phyloP scores from a whole-genome alignment of 2,888 invertebrate species.

The Deilephila porcellus region DNA sequence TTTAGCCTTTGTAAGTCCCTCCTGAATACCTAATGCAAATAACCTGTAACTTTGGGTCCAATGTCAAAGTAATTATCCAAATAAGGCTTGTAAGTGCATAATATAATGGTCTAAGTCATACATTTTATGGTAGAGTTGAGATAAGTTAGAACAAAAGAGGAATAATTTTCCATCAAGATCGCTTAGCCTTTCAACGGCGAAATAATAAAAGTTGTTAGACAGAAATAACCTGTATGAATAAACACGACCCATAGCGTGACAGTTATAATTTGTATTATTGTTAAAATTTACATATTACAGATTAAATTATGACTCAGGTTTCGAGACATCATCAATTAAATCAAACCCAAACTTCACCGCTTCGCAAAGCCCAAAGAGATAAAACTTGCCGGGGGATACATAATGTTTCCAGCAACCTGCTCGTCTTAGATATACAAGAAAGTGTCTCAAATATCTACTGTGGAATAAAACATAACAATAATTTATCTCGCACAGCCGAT shows the following conservation, averaged over 20 bases:
- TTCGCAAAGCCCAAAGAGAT: background rate
- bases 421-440: conserved; percentile 12
- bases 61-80: conserved; percentile 4
- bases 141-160: background rate
- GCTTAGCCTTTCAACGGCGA: background rate
- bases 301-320: conserved; percentile 14
- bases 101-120: background rate
- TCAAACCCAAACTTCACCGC: conserved; percentile 7
- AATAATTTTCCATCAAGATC: conserved; percentile 1
- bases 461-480: conserved; percentile 35
- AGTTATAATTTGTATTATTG: conserved; percentile 1
- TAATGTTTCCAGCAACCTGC: conserved; percentile 24
- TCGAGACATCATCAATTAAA: conserved; percentile 10
- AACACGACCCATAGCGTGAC: background rate
- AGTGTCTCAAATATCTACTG: conserved; percentile 16
- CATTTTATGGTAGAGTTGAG: background rate
- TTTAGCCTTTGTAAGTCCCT: no score
- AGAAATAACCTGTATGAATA: background rate
- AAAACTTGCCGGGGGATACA: background rate
- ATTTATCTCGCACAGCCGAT: conserved; percentile 54
- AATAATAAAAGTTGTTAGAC: conserved; percentile 5
- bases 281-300: conserved; percentile 24
- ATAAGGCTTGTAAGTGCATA: background rate
- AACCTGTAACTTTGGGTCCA: background rate
- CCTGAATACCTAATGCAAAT: background rate